Evolutionary conservation across 2,797 vertebrate genomes (phyloP).

Genomic region (Arrhamphus sclerolepis): DNA sequence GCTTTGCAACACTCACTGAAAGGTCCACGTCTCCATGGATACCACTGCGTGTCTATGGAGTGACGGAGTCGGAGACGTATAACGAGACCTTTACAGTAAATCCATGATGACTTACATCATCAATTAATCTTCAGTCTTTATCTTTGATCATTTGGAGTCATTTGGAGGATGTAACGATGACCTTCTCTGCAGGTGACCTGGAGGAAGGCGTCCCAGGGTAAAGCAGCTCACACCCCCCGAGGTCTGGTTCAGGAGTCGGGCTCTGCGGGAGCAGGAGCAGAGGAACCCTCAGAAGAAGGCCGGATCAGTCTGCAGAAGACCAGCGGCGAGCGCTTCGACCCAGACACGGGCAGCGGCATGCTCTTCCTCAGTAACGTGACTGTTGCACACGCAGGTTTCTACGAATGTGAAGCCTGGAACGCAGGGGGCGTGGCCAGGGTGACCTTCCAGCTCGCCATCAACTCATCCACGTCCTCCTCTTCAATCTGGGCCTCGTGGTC

Average conservation of each 20-base stretch:
- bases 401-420: constrained; percentile 91
- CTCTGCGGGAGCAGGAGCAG: constrained; percentile 50
- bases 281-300: constrained; percentile 49
- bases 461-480: constrained; percentile 82
- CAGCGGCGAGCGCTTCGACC: constrained; percentile 78
- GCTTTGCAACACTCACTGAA: no score
- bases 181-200: constrained; percentile 81
- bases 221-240: constrained; percentile 74
- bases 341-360: constrained; percentile 89
- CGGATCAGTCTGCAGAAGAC: constrained; percentile 65
- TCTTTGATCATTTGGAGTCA: not conserved
- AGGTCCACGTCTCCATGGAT: no score
- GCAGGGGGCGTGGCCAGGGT: constrained; percentile 86
- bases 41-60: no score
- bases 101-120: no score
- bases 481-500: constrained; percentile 83
- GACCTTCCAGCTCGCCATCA: constrained; percentile 88
- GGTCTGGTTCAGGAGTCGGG: constrained; percentile 78
- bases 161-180: no score
- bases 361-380: constrained; percentile 90
- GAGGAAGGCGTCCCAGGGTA: constrained; percentile 85
- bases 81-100: no score
- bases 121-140: no score
- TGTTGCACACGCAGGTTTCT: constrained; percentile 87
- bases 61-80: no score